Evolutionary conservation across 2,888 invertebrate species (phyloP), one percentile per base, ranked within the genome.

Genomic region (Acronicta psi): DNA sequence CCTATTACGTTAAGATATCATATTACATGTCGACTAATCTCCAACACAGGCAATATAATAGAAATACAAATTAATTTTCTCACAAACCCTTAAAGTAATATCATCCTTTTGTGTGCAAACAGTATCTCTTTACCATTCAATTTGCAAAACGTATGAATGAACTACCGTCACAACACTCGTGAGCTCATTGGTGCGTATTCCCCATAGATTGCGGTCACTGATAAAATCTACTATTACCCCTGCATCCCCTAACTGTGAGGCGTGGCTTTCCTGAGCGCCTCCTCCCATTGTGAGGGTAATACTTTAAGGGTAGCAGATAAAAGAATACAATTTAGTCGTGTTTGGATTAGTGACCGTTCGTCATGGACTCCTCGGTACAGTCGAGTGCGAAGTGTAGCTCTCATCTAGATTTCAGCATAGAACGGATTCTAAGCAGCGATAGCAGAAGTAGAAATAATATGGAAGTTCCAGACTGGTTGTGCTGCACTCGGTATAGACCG

Each of bases 401-500:
- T 2, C 34, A 34, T n/a, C n/a, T 34, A 7, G 95, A 95, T 87
- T 96, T 96, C 73, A 96, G 95, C 79, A 96, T 96, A 54, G 95
- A 95, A 51, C 92, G 95, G 74, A 95, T 96, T 76, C 85, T 96
- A 71, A 95, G 94, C 73, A 91, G 89, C 61, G 95, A 95, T 14
- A 81, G 69, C 42, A 79, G 66, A 37, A 79, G 63, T 13, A 73
- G 75, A 42, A 79, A 77, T 11, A 59, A 63, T 60, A 59, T 52
- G 16, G 82, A 83, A 29, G 71, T 76, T 20, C 92, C 93, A 25
- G 92, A 94, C 49, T 97, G 97, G 97, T 85, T 97, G 68, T 95
- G 95, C 69, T 97, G 96, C 77, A 96, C 97, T 4, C 93, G 97
- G 62, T 97, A 97, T 79, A 95, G 95, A 69, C 97, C 97, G 1